Evolutionary conservation across 1,140 invertebrate genomes (phyloP).

Genomic region (Microplitis mediator): DNA sequence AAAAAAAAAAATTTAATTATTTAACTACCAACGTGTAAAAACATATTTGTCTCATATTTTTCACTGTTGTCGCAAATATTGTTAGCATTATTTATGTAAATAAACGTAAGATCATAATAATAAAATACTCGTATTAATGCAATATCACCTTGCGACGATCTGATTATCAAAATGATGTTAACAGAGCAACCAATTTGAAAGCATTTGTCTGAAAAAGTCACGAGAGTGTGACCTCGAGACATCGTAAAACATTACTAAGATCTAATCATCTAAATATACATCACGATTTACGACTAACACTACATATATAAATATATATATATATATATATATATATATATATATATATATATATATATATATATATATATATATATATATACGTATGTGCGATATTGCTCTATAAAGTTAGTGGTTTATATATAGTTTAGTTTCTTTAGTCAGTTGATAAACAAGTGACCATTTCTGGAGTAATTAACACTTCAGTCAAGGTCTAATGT

Average conservation of each 20-base stretch:
- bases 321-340: no score
- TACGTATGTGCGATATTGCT: no score
- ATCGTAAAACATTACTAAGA: not conserved
- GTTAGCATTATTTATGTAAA: not conserved
- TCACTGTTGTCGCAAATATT: no score
- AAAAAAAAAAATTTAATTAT: no score
- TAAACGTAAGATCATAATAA: not conserved
- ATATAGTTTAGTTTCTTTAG: no score
- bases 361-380: no score
- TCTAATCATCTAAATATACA: constrained; percentile 5
- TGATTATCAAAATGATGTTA: not conserved
- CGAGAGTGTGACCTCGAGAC: not conserved
- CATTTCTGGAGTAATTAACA: no score
- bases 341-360: not conserved
- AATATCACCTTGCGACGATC: not conserved
- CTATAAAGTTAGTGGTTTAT: no score
- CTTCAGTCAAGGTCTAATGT: no score
- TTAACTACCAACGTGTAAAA: no score
- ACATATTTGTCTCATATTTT: no score
- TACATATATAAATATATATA: not conserved
- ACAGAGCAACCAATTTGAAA: not conserved
- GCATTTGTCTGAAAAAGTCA: not conserved
- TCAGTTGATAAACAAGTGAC: no score
- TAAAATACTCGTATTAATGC: not conserved
- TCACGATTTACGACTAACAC: not conserved